These are phyloP conservation scores for Megaceryle alcyon DNA, from an alignment of 2,797 vertebrate species.

Conservation along the genomic window DNA sequence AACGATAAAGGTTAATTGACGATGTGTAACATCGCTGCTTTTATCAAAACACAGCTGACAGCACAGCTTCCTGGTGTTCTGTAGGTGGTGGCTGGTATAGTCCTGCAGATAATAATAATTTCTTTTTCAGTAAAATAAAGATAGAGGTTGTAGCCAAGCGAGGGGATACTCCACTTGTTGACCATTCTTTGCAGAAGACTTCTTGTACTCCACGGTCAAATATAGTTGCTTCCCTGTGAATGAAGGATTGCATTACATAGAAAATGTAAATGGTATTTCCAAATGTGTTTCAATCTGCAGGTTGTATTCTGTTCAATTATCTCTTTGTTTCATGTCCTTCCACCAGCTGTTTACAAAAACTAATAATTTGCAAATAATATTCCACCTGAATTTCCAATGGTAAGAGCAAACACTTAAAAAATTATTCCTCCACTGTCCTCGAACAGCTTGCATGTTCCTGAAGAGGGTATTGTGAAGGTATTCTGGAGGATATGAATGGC, in stretches of 20 bases:
- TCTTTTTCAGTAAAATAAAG: neutral
- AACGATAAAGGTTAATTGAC: constrained; percentile 11
- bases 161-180: neutral
- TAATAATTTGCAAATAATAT: neutral
- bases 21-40: neutral
- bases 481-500: neutral
- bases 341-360: neutral
- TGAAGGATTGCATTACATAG: neutral
- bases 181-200: neutral
- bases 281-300: neutral
- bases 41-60: neutral
- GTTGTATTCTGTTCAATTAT: neutral
- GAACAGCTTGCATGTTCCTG: fast-evolving
- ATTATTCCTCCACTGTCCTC: neutral
- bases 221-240: neutral
- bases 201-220: neutral
- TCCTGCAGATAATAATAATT: neutral
- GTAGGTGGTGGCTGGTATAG: neutral
- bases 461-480: neutral
- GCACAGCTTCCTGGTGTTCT: neutral
- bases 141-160: neutral
- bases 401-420: neutral
- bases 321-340: neutral
- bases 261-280: neutral
- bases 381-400: neutral